These are phyloP conservation scores for Poeciliopsis turneri DNA, from an alignment of 2,797 vertebrate genomes.

Conservation along the genomic window DNA sequence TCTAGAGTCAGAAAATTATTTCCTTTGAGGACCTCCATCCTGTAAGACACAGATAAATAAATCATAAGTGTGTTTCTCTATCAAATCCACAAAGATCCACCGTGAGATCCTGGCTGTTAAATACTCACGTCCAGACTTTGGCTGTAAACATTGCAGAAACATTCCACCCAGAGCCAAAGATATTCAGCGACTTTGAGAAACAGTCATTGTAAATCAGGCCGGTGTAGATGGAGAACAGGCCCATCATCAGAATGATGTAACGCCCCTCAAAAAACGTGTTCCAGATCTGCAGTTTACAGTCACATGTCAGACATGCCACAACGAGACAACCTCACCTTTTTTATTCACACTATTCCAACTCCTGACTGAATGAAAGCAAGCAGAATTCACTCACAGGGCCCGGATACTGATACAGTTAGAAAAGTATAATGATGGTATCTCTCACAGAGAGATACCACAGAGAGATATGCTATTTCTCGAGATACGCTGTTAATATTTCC, in stretches of 20 bases:
- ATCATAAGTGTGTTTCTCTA: not conserved
- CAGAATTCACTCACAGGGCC: too few species aligned
- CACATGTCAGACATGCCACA: not conserved
- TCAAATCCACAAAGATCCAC: not conserved
- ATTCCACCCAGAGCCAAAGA: constrained; percentile 94
- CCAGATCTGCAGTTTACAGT: constrained; percentile 83
- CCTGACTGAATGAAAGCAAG: too few species aligned
- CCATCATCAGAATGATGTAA: constrained; percentile 97
- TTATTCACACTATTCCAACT: too few species aligned
- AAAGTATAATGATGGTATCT: too few species aligned
- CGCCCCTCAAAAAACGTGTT: constrained; percentile 94
- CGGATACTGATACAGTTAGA: too few species aligned
- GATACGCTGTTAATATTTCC: too few species aligned
- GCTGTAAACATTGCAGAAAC: constrained; percentile 85
- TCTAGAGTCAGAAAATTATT: constrained; percentile 83
- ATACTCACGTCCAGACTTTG: constrained; percentile 84
- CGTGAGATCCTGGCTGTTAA: not conserved
- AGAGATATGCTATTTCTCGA: too few species aligned
- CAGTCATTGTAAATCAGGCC: constrained; percentile 99
- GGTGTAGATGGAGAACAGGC: constrained; percentile 95
- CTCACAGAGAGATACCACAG: too few species aligned
- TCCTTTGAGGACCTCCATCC: not conserved
- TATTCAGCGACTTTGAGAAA: constrained; percentile 96
- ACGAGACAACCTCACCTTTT: too few species aligned
- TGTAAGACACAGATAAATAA: constrained; percentile 42